Evolutionary conservation across 2,888 invertebrate species (phyloP), one percentile per base, ranked within the genome.

Genomic region (Caenorhabditis uteleia): DNA sequence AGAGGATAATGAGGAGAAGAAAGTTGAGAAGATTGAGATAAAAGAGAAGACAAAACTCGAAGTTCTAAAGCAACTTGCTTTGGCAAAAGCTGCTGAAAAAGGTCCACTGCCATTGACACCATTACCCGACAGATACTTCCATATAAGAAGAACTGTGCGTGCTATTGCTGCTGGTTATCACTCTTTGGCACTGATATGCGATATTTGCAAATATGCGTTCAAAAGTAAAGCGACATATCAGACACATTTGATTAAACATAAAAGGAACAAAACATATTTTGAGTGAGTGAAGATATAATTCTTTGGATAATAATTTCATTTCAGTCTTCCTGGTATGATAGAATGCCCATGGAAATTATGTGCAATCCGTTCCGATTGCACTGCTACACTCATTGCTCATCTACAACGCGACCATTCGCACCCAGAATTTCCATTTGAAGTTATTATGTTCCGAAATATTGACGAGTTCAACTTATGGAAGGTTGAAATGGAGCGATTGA

Each of bases 391-490:
- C 1, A 54, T 69, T 6, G 43, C 53, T 12, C 72, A 72, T 34
- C 51, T 69, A 21, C 49, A 55, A 23, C 18, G 46, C 7, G 45
- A 36, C 21, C 71, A 71, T 34, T 7, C 10, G 0, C 31, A 50
- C 4, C 25, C 14, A 14, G 61, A 67, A 23, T 26, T 72, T 4
- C 10, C 18, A 2, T 65, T 69, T 39, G 67, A 72, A 25, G 58
- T 49, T 2, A 50, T 65, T 26, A 33, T 46, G 21, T 72, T 72
- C 53, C 54, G 40, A 18, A 29, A 47, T 39, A n/a, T 58, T 16
- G 43, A 47, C 0, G 55, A 60, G 21, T 72, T 69, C 42, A 67
- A 67, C 45, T 7, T 39, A 10, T 71, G 69, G 68, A 50, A 47
- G 20, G 20, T 33, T 0, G 50, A 61, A 14, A 53, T 72, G 23